Evolutionary conservation across 2,888 invertebrate species (phyloP).

Genomic region (Folsomia candida): DNA sequence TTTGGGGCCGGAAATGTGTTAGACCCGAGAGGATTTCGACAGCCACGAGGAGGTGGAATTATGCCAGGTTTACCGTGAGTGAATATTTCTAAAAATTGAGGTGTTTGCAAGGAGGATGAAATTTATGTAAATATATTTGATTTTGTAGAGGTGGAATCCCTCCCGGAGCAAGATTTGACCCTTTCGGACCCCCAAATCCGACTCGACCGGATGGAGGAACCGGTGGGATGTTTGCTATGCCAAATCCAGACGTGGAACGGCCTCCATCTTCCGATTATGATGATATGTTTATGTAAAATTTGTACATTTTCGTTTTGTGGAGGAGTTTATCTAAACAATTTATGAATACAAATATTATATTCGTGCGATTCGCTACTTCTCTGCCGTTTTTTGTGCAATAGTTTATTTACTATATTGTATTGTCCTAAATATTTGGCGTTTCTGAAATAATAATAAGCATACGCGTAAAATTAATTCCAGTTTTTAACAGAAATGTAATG

Average conservation of each 20-base stretch:
- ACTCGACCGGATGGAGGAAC: slow-evolving; percentile 19
- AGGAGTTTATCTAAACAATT: too few species aligned
- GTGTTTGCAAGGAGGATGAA: not conserved
- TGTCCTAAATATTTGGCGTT: too few species aligned
- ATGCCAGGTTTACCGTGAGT: slow-evolving; percentile 35
- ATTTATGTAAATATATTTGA: not conserved
- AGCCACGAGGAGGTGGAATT: slow-evolving; percentile 17
- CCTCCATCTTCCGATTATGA: slow-evolving; percentile 43
- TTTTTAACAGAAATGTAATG: too few species aligned
- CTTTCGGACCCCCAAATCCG: slow-evolving; percentile 40
- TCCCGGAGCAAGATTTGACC: slow-evolving; percentile 45
- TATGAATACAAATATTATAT: too few species aligned
- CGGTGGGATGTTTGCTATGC: slow-evolving; percentile 28
- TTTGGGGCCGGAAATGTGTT: slow-evolving; percentile 41
- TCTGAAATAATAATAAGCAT: too few species aligned
- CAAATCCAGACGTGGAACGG: slow-evolving; percentile 45
- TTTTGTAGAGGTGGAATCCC: slow-evolving; percentile 13
- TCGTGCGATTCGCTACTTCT: too few species aligned
- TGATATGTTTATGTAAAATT: slow-evolving; percentile 46
- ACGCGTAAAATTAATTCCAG: too few species aligned
- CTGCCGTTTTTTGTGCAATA: too few species aligned
- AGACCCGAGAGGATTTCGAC: slow-evolving; percentile 43
- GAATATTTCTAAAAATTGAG: not conserved
- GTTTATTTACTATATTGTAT: too few species aligned
- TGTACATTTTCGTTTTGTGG: too few species aligned